Evolutionary conservation across 2,113 vertebrate species (phyloP).

Genomic region (Tachysurus vachellii): DNA sequence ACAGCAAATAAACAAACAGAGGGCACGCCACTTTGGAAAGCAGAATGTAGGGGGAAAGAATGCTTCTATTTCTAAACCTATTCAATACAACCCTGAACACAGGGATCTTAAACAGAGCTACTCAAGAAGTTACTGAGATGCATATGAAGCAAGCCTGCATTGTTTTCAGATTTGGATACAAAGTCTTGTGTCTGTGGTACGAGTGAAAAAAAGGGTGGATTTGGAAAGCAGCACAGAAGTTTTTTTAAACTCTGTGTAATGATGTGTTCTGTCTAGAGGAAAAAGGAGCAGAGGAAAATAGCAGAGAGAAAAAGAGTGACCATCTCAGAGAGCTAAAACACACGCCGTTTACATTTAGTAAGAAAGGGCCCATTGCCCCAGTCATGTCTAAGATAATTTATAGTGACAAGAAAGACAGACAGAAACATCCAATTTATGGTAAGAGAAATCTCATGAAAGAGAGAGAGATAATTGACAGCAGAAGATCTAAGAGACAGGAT

Average conservation of each 20-base stretch:
- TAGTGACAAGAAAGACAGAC: neutral
- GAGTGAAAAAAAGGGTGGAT: conserved; percentile 1
- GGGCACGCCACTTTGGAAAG: conserved; percentile 9
- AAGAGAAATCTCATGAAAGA: neutral
- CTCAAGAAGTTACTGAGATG: neutral
- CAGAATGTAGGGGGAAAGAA: neutral
- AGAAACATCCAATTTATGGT: neutral
- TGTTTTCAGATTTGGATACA: conserved; percentile 17
- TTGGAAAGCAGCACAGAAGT: neutral
- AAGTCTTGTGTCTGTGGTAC: neutral
- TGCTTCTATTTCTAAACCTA: conserved; percentile 19
- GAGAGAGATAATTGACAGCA: conserved; percentile 21
- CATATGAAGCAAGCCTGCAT: conserved; percentile 9
- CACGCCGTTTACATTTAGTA: neutral
- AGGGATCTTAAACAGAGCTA: neutral
- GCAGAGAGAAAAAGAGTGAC: neutral
- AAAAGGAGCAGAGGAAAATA: neutral
- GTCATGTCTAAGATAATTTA: neutral
- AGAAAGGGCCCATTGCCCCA: neutral
- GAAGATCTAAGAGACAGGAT: conserved; percentile 16
- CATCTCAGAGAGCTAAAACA: neutral
- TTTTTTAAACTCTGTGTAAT: neutral
- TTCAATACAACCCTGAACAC: neutral
- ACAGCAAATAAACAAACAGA: conserved; percentile 33
- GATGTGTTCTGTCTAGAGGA: conserved; percentile 11